Conservation (phyloP, 2,113 vertebrate species). For the Probosciger aterrimus region DNA sequence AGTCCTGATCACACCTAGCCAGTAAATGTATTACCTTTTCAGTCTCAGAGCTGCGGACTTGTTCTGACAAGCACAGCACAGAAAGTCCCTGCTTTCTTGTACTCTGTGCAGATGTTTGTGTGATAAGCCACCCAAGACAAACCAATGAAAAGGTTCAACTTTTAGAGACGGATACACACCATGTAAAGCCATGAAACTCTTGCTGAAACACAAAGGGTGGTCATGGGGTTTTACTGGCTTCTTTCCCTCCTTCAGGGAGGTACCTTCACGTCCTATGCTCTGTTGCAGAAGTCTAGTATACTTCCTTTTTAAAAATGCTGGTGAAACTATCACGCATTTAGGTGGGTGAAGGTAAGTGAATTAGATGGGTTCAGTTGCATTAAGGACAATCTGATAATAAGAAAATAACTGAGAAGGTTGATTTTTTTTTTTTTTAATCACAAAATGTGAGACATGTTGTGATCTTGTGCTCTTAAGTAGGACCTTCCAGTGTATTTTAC, state of each 20-base stretch:
- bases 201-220: not conserved
- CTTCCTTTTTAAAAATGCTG: not conserved
- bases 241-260: not conserved
- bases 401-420: not conserved
- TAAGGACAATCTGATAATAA: not conserved
- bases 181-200: not conserved
- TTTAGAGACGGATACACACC: fast-evolving
- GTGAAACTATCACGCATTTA: not conserved
- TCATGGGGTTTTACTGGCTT: not conserved
- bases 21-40: not conserved
- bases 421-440: not conserved
- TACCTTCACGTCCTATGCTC: not conserved
- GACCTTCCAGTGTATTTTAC: not conserved
- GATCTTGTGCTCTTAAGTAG: not conserved
- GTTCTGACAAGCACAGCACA: not conserved
- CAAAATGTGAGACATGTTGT: not conserved
- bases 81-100: not conserved
- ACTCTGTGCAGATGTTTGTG: fast-evolving
- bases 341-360: not conserved
- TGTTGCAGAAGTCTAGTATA: not conserved
- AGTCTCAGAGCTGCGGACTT: not conserved
- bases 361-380: not conserved
- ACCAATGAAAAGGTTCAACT: not conserved
- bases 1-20: not conserved
- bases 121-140: not conserved